Percentiles rank a stretch among this genome's conserved stretches.
Conservation (phyloP, 2,113 vertebrate genomes). For the Pituophis catenifer region DNA sequence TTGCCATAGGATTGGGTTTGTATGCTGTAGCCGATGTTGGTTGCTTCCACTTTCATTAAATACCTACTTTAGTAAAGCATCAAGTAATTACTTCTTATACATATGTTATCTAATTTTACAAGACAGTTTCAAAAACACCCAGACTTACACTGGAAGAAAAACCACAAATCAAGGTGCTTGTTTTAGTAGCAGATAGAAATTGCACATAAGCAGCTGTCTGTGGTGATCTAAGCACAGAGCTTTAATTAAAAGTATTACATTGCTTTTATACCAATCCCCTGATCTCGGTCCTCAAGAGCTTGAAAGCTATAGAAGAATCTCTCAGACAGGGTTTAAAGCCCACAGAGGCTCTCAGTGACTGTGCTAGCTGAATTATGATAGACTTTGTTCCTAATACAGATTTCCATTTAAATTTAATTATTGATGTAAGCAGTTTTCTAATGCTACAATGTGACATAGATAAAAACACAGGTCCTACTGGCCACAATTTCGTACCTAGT, state of each 20-base stretch:
- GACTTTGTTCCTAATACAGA: not conserved
- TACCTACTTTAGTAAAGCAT: constrained; percentile 36
- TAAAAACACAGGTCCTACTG: constrained; percentile 11
- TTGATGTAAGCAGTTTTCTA: not conserved
- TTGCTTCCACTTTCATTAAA: constrained; percentile 30
- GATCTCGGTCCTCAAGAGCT: constrained; percentile 24
- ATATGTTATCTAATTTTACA: constrained; percentile 54
- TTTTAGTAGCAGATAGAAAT: constrained; percentile 41
- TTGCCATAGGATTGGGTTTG: not conserved
- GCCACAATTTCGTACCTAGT: not conserved
- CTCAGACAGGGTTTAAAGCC: constrained; percentile 34
- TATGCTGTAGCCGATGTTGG: constrained; percentile 37
- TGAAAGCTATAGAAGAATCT: constrained; percentile 18
- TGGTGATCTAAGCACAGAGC: constrained; percentile 34
- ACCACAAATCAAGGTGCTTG: constrained; percentile 56
- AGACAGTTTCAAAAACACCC: constrained; percentile 49
- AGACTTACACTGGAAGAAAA: constrained; percentile 47
- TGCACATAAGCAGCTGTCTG: constrained; percentile 43
- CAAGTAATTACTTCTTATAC: constrained; percentile 52
- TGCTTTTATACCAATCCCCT: not conserved
- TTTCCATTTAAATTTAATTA: not conserved
- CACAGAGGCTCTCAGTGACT: constrained; percentile 19
- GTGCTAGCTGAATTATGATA: not conserved
- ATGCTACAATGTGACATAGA: constrained; percentile 3
- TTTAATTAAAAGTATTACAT: constrained; percentile 56